phyloP scores from a whole-genome alignment of 2,113 vertebrate species.

The Ammodytes marinus region DNA sequence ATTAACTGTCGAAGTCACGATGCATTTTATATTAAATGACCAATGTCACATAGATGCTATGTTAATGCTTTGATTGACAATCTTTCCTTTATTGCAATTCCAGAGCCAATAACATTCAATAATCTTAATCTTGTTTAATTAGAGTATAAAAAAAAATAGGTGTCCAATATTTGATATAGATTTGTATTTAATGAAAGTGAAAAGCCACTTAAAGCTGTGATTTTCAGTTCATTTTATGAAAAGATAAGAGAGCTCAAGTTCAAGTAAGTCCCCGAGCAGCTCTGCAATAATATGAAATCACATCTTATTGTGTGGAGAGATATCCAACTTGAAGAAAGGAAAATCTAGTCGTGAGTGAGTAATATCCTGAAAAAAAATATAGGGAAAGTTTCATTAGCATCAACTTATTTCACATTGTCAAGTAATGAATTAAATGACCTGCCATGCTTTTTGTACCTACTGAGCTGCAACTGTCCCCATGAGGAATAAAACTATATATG shows the following conservation, averaged over 20 bases:
- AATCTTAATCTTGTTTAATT: neutral
- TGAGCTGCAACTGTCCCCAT: neutral
- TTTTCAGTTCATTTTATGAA: neutral
- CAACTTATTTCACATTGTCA: neutral
- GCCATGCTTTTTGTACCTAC: neutral
- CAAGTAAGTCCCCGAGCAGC: neutral
- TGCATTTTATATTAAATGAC: neutral
- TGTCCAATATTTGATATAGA: neutral
- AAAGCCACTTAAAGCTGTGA: constrained; percentile 4
- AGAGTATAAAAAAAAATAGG: neutral
- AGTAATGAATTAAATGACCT: constrained; percentile 5
- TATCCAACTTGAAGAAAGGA: neutral
- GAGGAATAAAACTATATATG: neutral
- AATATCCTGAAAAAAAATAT: neutral
- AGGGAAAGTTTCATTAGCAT: neutral
- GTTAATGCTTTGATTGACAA: neutral
- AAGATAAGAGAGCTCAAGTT: neutral
- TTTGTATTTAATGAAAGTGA: neutral
- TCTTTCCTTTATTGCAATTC: neutral
- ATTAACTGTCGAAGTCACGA: constrained; percentile 13
- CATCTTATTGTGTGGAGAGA: constrained; percentile 5
- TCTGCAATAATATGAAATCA: constrained; percentile 3
- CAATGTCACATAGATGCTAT: neutral
- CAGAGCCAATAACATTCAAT: neutral
- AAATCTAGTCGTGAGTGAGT: neutral